These are phyloP conservation scores for Drosophila ustulata DNA, from an alignment of 2,888 invertebrate species.

Conservation along the genomic window DNA sequence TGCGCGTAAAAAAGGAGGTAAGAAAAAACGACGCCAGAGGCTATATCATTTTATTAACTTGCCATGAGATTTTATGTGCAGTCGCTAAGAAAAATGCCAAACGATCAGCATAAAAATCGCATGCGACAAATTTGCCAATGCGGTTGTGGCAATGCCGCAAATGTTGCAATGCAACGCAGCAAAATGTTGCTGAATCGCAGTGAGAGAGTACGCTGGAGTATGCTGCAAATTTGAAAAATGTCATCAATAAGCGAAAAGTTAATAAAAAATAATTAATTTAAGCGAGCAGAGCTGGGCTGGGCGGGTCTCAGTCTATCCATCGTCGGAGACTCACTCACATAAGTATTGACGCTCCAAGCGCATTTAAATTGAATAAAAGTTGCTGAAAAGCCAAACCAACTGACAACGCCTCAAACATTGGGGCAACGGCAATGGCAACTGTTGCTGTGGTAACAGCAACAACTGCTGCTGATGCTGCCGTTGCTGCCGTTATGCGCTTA, in stretches of 20 bases:
- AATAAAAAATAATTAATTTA: constrained; percentile 81
- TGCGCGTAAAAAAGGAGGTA: constrained; percentile 19
- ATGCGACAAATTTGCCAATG: constrained; percentile 75
- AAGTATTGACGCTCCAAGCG: constrained; percentile 66
- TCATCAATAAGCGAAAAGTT: constrained; percentile 80
- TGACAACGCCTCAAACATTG: constrained; percentile 66
- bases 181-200: background rate
- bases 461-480: constrained; percentile 29
- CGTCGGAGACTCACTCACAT: constrained; percentile 1
- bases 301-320: constrained; percentile 44
- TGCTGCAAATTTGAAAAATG: constrained; percentile 75
- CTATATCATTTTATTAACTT: constrained; percentile 71
- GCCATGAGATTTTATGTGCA: constrained; percentile 63
- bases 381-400: constrained; percentile 58
- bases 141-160: constrained; percentile 9
- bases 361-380: constrained; percentile 79
- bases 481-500: constrained; percentile 74
- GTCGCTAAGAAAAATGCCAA: constrained; percentile 56
- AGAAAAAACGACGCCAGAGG: constrained; percentile 32
- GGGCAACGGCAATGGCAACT: constrained; percentile 6
- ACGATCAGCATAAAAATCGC: constrained; percentile 70
- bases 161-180: constrained; percentile 17
- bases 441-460: too few relatives aligned
- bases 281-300: constrained; percentile 48
- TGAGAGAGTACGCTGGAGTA: constrained; percentile 31